phyloP scores from a whole-genome alignment of 2,888 invertebrate genomes.

The Chrysina gloriosa region DNA sequence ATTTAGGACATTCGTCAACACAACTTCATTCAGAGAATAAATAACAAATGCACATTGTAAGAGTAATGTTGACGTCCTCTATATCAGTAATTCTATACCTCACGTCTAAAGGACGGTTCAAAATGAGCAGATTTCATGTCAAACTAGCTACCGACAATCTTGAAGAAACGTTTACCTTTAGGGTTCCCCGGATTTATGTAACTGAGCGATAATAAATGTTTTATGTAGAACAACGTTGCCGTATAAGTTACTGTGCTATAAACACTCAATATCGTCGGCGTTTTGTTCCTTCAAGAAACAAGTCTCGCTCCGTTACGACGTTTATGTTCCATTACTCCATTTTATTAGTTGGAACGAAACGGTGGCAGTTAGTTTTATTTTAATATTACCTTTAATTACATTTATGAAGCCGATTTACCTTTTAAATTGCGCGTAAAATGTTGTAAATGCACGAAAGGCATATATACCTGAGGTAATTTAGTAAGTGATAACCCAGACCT shows the following conservation, averaged over 20 bases:
- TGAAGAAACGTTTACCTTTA: constrained; percentile 27
- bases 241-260: constrained; percentile 34
- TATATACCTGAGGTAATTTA: not conserved
- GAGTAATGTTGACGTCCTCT: too few species aligned
- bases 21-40: too few species aligned
- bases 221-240: constrained; percentile 34
- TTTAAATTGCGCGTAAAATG: constrained; percentile 15
- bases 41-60: too few species aligned
- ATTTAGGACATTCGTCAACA: too few species aligned
- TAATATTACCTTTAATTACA: constrained; percentile 35
- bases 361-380: constrained; percentile 28
- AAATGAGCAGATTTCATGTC: too few species aligned
- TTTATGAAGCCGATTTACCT: constrained; percentile 30
- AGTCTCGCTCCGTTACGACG: constrained; percentile 12
- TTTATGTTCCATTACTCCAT: constrained; percentile 24
- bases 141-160: not conserved
- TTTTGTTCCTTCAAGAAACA: constrained; percentile 30
- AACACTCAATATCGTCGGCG: constrained; percentile 32
- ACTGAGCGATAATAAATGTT: constrained; percentile 29
- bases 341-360: constrained; percentile 28
- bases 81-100: too few species aligned
- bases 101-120: too few species aligned
- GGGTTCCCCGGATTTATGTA: constrained; percentile 27
- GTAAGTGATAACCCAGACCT: too few species aligned
- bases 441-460: not conserved